Base-by-base conservation (phyloP, 2,797 vertebrate genomes). In the Pantherophis alleghaniensis region DNA sequence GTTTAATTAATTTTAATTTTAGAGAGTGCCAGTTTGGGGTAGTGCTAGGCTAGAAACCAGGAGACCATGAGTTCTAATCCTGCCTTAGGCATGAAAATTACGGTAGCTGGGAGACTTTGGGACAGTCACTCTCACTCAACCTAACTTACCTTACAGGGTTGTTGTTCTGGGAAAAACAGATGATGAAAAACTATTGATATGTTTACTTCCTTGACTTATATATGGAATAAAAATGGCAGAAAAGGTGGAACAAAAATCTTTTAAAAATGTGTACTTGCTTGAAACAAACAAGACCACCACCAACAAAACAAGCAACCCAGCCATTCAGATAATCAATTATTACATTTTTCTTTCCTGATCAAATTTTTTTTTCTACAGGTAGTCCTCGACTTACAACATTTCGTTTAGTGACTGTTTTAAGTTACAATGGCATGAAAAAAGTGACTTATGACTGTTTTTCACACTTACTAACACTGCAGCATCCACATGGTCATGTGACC, bases 291-390 rank as follows among this genome's bases (percentile, higher is more conserved):
- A 42, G 18, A 22, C 7, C 88, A 94, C 66, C 37, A 13, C 0
- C 16, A 94, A 20, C 88, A 92, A 87, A 94, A 16, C 14, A 32
- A 69, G 24, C 5, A 94, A 51, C 0, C 0, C 88, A 92, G 0
- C 0, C 91, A 94, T 92, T 1, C 2, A 9, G 89, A 32, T 91
- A 95, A 94, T 66, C 94, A 87, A 92, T 56, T 88, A n/a, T 37
- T 3, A 32, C 66, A 90, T 66, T 63, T 88, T 92, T 92, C 96
- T 94, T 94, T 93, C 96, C 93, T 94, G 79, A n/a, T 47, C 94
- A 96, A 74, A 26, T 95, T 93, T 94, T 93, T 94, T 59, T 12
- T 66, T 69, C n/a, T 69, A 69, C 60, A 69, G n/a, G 14, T 32
- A 32, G 6, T 32, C n/a, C n/a, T 69, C n/a, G 2, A 69, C 5